Conservation (phyloP, 2,113 vertebrate species). For the Paracanthobrama guichenoti region DNA sequence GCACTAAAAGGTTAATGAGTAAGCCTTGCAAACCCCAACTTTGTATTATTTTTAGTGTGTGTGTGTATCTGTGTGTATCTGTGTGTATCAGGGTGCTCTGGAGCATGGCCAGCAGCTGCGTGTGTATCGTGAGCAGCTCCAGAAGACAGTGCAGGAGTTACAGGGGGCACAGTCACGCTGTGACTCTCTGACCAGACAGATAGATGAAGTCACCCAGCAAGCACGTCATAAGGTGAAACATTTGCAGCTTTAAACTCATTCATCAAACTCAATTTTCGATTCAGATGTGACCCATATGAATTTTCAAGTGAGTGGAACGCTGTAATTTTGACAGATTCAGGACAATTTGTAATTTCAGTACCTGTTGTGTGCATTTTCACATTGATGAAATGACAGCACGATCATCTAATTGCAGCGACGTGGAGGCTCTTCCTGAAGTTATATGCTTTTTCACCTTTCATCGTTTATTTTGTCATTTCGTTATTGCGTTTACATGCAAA, state of each 20-base stretch:
- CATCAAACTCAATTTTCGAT: not conserved
- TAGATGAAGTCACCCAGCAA: slow-evolving; percentile 73
- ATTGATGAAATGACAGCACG: too few species aligned
- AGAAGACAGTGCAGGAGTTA: slow-evolving; percentile 70
- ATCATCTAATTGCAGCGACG: too few species aligned
- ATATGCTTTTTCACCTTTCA: too few species aligned
- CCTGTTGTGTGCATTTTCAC: too few species aligned
- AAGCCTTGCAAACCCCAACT: not conserved
- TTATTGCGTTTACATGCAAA: too few species aligned
- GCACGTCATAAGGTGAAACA: slow-evolving; percentile 77
- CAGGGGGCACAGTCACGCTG: slow-evolving; percentile 68
- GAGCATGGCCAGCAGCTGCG: slow-evolving; percentile 75
- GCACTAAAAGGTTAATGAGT: not conserved
- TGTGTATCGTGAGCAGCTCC: slow-evolving; percentile 72
- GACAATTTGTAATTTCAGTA: too few species aligned
- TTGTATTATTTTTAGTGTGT: not conserved
- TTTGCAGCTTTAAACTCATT: not conserved
- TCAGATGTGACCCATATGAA: not conserved
- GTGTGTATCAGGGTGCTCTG: slow-evolving; percentile 65
- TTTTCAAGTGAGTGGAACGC: not conserved
- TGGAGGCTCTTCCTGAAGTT: too few species aligned
- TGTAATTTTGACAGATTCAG: not conserved
- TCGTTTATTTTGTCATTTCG: too few species aligned
- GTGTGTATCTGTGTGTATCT: slow-evolving; percentile 30
- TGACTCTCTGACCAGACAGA: slow-evolving; percentile 71